These are phyloP conservation scores for Neolamprologus hecqui DNA, from an alignment of 2,113 vertebrate genomes.

Conservation along the genomic window DNA sequence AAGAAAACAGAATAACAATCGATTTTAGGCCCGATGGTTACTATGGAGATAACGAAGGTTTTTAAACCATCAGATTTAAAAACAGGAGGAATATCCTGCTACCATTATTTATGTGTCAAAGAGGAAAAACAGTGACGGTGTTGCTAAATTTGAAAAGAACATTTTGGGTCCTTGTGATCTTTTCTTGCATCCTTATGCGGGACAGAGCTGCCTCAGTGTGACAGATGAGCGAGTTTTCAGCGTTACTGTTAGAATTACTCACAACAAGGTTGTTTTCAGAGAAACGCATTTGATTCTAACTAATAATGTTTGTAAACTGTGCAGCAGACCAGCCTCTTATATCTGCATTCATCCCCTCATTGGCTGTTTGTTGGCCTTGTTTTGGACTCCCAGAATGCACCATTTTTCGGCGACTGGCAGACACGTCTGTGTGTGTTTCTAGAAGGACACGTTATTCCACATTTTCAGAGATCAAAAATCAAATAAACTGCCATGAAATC, in stretches of 20 bases:
- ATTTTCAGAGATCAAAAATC: slow-evolving; percentile 23
- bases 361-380: neutral
- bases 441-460: neutral
- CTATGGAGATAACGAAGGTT: neutral
- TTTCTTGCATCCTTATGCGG: neutral
- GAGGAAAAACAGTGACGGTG: neutral
- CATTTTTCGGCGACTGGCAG: neutral
- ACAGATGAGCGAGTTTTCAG: neutral
- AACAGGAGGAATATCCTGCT: neutral
- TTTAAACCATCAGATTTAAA: neutral
- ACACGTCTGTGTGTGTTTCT: neutral
- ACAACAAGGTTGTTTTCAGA: neutral
- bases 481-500: slow-evolving; percentile 18
- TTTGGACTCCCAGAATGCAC: neutral
- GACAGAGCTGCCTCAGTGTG: neutral
- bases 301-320: neutral
- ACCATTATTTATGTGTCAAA: neutral
- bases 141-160: neutral
- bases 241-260: neutral
- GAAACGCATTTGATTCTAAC: accelerated
- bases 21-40: neutral
- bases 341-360: accelerated
- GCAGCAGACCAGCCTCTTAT: neutral
- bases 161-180: neutral
- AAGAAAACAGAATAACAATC: neutral